phyloP scores from a whole-genome alignment of 2,888 invertebrate genomes.

The Drosophila dives region DNA sequence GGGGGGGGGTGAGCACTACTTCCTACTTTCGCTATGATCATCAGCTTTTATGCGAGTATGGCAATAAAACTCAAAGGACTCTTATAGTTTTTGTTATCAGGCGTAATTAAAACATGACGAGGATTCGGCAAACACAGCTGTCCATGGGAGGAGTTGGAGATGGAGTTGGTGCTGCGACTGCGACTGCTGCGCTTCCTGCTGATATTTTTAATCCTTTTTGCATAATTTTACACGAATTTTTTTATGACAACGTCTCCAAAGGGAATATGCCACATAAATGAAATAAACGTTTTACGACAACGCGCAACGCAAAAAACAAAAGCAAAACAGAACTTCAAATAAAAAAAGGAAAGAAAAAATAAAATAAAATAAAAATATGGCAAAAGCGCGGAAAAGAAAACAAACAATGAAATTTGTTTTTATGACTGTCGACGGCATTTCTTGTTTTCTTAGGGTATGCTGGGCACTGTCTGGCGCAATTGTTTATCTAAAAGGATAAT shows the following conservation, averaged over 20 bases:
- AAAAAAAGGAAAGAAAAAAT: conserved; percentile 36
- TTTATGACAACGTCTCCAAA: conserved; percentile 68
- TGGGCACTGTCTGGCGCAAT: conserved; percentile 53
- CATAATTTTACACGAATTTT: conserved; percentile 74
- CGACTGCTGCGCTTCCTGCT: conserved; percentile 50
- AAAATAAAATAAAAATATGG: conserved; percentile 51
- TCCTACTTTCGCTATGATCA: conserved; percentile 16
- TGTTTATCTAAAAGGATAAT: conserved; percentile 78
- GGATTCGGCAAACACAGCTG: conserved; percentile 60
- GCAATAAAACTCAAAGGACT: conserved; percentile 55
- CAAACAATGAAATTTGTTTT: conserved; percentile 70
- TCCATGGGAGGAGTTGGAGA: neutral
- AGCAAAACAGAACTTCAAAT: conserved; percentile 23
- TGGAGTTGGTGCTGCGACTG: conserved; percentile 1
- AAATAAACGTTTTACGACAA: conserved; percentile 78
- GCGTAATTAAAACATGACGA: conserved; percentile 71
- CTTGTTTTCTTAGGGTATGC: conserved; percentile 47
- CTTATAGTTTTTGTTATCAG: conserved; percentile 63
- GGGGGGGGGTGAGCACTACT: neutral
- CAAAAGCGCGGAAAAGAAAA: conserved; percentile 72
- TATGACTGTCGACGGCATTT: conserved; percentile 49
- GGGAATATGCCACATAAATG: conserved; percentile 78
- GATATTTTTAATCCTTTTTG: conserved; percentile 75
- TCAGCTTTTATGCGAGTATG: conserved; percentile 43
- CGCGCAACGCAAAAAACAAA: conserved; percentile 20